phyloP scores from a whole-genome alignment of 2,797 vertebrate genomes.

The Sebastes hubbsi region DNA sequence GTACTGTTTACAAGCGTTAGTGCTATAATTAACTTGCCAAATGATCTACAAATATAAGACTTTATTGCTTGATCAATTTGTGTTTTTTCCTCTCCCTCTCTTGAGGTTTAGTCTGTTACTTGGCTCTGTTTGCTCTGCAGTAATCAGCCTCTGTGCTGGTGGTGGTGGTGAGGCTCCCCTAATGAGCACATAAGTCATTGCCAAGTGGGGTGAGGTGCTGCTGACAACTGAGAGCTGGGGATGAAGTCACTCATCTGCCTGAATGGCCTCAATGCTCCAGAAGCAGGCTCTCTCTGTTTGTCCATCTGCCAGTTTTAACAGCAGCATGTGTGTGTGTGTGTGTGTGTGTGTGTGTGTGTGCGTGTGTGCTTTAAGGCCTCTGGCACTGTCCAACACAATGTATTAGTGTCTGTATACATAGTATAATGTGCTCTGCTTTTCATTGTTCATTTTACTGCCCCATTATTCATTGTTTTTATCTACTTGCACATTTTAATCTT shows the following conservation, averaged over 20 bases:
- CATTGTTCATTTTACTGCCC: constrained; percentile 31
- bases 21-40: neutral
- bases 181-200: constrained; percentile 51
- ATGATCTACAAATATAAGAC: neutral
- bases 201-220: constrained; percentile 67
- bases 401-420: constrained; percentile 22
- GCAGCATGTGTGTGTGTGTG: neutral
- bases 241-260: constrained; percentile 63
- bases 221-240: constrained; percentile 54
- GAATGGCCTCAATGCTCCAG: constrained; percentile 58
- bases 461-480: constrained; percentile 57
- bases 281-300: constrained; percentile 55
- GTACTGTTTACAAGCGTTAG: neutral
- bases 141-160: constrained; percentile 35
- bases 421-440: constrained; percentile 24
- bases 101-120: constrained; percentile 19
- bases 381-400: constrained; percentile 34
- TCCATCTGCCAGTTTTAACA: constrained; percentile 60
- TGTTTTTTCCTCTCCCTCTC: neutral
- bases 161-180: constrained; percentile 34
- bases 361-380: constrained; percentile 25
- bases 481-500: constrained; percentile 53
- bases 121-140: constrained; percentile 36
- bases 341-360: neutral
- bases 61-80: constrained; percentile 13